Percentiles rank a stretch among this genome's conserved stretches.
phyloP scores from a whole-genome alignment of 2,113 vertebrate species.

The Pterocles gutturalis region DNA sequence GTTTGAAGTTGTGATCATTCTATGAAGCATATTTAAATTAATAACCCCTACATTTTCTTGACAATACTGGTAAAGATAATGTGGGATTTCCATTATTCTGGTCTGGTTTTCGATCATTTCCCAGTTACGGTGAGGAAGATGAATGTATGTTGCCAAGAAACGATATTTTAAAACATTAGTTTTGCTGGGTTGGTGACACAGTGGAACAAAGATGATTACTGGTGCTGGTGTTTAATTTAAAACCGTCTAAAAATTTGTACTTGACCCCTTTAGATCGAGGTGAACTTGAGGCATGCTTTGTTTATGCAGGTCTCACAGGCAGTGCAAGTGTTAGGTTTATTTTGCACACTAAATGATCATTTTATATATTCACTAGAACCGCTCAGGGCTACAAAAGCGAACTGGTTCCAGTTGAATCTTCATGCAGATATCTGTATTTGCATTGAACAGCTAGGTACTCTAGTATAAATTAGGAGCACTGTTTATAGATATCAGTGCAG shows the following conservation, averaged over 20 bases:
- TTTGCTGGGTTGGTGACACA: conserved; percentile 42
- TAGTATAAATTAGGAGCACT: conserved; percentile 44
- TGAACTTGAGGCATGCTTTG: neutral
- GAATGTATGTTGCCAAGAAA: conserved; percentile 28
- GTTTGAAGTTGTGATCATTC: conserved; percentile 44
- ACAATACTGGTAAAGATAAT: conserved; percentile 35
- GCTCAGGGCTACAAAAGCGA: neutral
- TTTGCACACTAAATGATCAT: conserved; percentile 2
- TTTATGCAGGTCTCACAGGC: neutral
- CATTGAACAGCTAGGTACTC: conserved; percentile 19
- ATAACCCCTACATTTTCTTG: conserved; percentile 55
- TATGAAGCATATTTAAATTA: conserved; percentile 60
- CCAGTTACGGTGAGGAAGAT: conserved; percentile 3
- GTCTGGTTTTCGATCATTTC: conserved; percentile 27
- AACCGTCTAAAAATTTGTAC: conserved; percentile 23
- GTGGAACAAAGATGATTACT: conserved; percentile 41
- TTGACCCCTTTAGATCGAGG: conserved; percentile 38
- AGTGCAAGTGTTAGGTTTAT: neutral
- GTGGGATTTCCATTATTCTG: conserved; percentile 33
- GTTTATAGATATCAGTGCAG: conserved; percentile 49
- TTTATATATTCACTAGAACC: conserved; percentile 25
- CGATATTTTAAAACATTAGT: conserved; percentile 35
- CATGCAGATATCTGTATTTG: conserved; percentile 47
- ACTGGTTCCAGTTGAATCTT: conserved; percentile 11
- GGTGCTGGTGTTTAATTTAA: conserved; percentile 52